phyloP scores from a whole-genome alignment of 1,140 invertebrate species.

The Heliconius himera region DNA sequence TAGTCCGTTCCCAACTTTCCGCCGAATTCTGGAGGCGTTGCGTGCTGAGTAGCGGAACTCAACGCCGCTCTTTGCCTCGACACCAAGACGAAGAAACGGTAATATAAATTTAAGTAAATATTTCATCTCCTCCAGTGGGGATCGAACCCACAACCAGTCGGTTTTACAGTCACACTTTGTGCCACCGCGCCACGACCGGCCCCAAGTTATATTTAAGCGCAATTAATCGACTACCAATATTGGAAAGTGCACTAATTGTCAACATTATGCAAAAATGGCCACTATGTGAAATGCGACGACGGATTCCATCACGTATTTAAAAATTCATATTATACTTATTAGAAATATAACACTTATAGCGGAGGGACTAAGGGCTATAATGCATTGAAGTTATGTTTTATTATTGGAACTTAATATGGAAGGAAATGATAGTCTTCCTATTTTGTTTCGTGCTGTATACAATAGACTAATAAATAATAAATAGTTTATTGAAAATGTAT shows the following conservation, averaged over 20 bases:
- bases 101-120: too few relatives aligned
- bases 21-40: too few relatives aligned
- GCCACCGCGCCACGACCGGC: too few relatives aligned
- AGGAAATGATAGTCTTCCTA: conserved; percentile 30
- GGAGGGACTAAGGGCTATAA: neutral
- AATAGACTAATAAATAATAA: neutral
- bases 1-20: too few relatives aligned
- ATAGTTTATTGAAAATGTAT: too few relatives aligned
- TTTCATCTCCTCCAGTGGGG: too few relatives aligned
- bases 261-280: conserved; percentile 31
- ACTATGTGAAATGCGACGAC: conserved; percentile 17
- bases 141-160: too few relatives aligned
- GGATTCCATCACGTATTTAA: conserved; percentile 25
- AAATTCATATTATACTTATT: neutral
- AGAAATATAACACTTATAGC: neutral
- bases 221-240: conserved; percentile 7
- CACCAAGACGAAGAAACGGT: too few relatives aligned
- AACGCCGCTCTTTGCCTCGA: too few relatives aligned
- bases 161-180: too few relatives aligned
- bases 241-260: conserved; percentile 32
- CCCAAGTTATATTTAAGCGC: neutral
- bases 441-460: neutral
- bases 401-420: conserved; percentile 13
- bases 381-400: neutral
- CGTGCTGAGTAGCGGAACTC: too few relatives aligned